phyloP scores from a whole-genome alignment of 2,888 invertebrate genomes.

The Hyalella azteca region DNA sequence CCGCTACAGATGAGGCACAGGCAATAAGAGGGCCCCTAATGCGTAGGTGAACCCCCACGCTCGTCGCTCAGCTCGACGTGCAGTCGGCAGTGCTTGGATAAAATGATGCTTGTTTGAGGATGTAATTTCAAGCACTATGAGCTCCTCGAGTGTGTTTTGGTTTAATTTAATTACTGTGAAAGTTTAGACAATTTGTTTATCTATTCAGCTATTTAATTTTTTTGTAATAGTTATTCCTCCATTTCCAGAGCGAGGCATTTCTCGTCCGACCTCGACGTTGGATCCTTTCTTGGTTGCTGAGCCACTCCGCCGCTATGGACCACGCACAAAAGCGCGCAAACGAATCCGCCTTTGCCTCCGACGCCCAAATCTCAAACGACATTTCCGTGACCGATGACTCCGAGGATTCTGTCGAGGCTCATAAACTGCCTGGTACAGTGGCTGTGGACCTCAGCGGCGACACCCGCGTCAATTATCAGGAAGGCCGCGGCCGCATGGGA shows the following conservation, averaged over 20 bases:
- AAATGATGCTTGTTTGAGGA: no score
- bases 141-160: no score
- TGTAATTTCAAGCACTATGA: no score
- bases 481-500: slow-evolving; percentile 8
- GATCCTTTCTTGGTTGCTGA: not conserved
- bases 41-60: no score
- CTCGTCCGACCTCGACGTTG: not conserved
- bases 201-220: no score
- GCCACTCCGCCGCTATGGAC: not conserved
- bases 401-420: not conserved
- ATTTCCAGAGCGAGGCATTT: not conserved
- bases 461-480: slow-evolving; percentile 1
- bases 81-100: no score
- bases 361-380: not conserved
- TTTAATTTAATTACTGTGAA: no score
- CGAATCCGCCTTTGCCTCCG: not conserved
- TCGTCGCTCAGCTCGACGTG: no score
- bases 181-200: no score
- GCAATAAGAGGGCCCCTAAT: no score
- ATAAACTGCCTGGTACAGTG: not conserved
- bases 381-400: not conserved
- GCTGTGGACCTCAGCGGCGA: slow-evolving; percentile 14
- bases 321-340: not conserved
- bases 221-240: no score
- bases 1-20: no score